Percentiles rank a stretch among this genome's conserved stretches.
These are phyloP conservation scores for Oreochromis aureus DNA, from an alignment of 2,113 vertebrate species.

Conservation along the genomic window DNA sequence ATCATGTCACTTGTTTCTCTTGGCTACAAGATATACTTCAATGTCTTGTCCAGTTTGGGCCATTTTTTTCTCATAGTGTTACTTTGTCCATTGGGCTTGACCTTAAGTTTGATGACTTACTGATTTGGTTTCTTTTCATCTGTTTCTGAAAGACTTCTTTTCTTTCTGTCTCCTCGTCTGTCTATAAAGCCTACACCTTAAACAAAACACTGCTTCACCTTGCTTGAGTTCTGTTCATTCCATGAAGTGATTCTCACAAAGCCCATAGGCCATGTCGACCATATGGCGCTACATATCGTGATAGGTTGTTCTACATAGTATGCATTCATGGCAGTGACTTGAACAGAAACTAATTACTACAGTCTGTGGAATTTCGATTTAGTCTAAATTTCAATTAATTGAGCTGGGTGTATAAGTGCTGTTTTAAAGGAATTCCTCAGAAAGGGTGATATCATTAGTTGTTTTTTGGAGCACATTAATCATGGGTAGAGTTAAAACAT, in stretches of 20 bases:
- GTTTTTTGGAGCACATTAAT: constrained; percentile 16
- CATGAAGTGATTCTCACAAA: constrained; percentile 39
- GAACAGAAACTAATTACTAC: constrained; percentile 54
- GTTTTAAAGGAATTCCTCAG: constrained; percentile 10
- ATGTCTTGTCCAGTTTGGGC: background rate
- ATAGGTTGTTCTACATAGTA: constrained; percentile 50
- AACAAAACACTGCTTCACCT: constrained; percentile 36
- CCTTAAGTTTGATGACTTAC: background rate
- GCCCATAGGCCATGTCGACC: constrained; percentile 57
- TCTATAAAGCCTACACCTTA: background rate
- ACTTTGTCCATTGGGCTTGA: background rate
- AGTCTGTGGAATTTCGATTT: constrained; percentile 38
- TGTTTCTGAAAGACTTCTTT: background rate
- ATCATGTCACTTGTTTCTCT: constrained; percentile 38
- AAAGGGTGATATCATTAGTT: background rate
- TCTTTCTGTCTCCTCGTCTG: background rate
- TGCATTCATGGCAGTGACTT: constrained; percentile 33
- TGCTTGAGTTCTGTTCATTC: constrained; percentile 39
- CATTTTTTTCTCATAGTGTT: background rate
- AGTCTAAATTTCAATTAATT: constrained; percentile 45
- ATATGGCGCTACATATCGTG: constrained; percentile 52
- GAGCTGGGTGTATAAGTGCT: constrained; percentile 11
- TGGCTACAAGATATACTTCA: constrained; percentile 9
- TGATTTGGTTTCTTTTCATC: background rate
- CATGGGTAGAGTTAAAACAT: background rate